Base-by-base conservation (phyloP, 2,888 invertebrate genomes). In the Pristionchus fissidentatus region DNA sequence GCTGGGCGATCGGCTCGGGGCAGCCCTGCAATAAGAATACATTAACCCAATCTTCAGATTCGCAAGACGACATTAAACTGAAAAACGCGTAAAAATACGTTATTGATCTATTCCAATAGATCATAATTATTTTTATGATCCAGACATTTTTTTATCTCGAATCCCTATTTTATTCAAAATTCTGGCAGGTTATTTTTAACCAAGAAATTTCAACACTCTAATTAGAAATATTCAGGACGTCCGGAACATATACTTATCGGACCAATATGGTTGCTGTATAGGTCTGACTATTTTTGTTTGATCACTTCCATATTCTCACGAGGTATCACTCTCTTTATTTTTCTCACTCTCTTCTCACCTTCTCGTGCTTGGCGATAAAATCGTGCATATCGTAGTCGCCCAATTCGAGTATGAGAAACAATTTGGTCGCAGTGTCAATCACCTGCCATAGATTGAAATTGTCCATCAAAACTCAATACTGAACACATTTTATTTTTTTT, bases 361-460 rank as follows among this genome's bases (percentile, higher is more conserved):
- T 88, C 70, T 97, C 97, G 93, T 97, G 97, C 93, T 96, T 95
- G 96, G 97, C 96, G 91, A 98, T 98, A 93, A 97, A 97, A 94
- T 98, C 98, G 93, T 98, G 98, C 91, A 99, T 95, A 94, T 99
- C 98, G 78, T 98, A 98, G 94, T 99, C 98, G 26, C 97, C 99
- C 92, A 98, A 94, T 94, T 99, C 99, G 92, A 99, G 94, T 93
- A 99, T 97, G 93, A 94, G 92, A 85, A 93, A 94, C 70, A 94
- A 94, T 94, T 99, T 98, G 87, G 97, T 97, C 93, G 97, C 97
- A 55, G 99, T 99, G 94, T 99, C 99, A 93, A 99, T 99, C 87
- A 89, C 89, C 87, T 87, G 60, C 41, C 83, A 57, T 7, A 49
- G 52, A 46, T 4, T 4, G n/a, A 52, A n/a, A n/a, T n/a, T n/a